Evolutionary conservation across 1,140 invertebrate genomes (phyloP).

Genomic region (Bombus huntii): DNA sequence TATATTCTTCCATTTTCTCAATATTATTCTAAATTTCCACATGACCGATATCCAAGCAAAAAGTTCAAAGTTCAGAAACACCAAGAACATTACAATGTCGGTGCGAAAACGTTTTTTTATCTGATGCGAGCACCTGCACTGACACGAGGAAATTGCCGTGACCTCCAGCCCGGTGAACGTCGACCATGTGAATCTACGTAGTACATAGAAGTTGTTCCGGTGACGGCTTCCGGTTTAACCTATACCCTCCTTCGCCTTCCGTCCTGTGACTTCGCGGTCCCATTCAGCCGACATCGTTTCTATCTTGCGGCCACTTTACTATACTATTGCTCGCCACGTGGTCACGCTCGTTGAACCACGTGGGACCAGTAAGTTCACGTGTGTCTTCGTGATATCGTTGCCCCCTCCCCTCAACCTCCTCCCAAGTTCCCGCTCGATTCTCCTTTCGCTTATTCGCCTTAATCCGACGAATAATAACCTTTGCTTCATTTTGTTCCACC

Average conservation of each 20-base stretch:
- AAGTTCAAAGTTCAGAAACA: background rate
- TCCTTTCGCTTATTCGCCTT: background rate
- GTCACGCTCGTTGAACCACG: slow-evolving; percentile 81
- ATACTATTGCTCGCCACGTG: slow-evolving; percentile 72
- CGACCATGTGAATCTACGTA: slow-evolving; percentile 77
- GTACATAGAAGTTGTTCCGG: slow-evolving; percentile 74
- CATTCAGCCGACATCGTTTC: slow-evolving; percentile 73
- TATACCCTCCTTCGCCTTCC: slow-evolving; percentile 52
- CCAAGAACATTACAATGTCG: slow-evolving; percentile 7
- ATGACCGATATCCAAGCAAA: background rate
- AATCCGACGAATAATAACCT: background rate
- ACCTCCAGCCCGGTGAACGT: slow-evolving; percentile 68
- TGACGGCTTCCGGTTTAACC: slow-evolving; percentile 79
- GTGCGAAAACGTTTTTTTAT: slow-evolving; percentile 39
- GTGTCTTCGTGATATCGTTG: slow-evolving; percentile 36
- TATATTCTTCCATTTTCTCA: background rate
- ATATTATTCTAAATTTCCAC: background rate
- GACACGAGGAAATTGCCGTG: slow-evolving; percentile 76
- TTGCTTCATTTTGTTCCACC: background rate
- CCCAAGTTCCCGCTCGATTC: background rate
- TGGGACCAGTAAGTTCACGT: slow-evolving; percentile 75
- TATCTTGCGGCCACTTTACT: slow-evolving; percentile 72
- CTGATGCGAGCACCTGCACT: slow-evolving; percentile 68
- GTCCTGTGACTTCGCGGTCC: slow-evolving; percentile 29
- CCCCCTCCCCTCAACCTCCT: rapidly evolving